Percentiles rank a stretch among this genome's conserved stretches.
phyloP scores from a whole-genome alignment of 2,113 vertebrate species.

The Machaerirhynchus nigripectus region DNA sequence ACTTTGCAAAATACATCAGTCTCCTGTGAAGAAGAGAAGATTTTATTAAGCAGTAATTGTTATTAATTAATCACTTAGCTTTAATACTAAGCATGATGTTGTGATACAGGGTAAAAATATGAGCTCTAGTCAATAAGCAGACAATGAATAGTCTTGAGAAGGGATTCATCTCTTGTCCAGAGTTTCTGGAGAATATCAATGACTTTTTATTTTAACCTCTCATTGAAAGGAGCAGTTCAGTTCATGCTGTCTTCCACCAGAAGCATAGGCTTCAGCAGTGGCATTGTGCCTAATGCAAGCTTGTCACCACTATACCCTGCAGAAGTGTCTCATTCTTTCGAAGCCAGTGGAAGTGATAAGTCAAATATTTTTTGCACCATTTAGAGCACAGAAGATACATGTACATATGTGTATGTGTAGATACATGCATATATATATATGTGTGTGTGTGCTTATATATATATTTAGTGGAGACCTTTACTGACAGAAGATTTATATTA shows the following conservation, averaged over 20 bases:
- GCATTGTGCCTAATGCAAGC: not conserved
- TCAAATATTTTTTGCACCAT: not conserved
- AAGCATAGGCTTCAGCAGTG: not conserved
- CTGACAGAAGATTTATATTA: not conserved
- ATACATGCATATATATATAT: accelerated
- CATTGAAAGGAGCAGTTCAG: not conserved
- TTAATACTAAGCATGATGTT: not conserved
- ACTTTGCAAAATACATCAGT: not conserved
- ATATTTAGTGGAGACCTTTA: not conserved
- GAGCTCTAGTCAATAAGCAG: not conserved
- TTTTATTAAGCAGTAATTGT: not conserved
- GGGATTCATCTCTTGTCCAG: not conserved
- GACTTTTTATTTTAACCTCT: not conserved
- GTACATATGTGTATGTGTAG: not conserved
- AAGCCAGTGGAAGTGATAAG: not conserved
- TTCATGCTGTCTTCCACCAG: not conserved
- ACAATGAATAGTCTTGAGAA: not conserved
- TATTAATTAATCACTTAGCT: not conserved
- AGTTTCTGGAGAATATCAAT: not conserved
- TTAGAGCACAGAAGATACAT: not conserved
- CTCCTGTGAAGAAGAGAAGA: not conserved
- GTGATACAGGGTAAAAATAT: not conserved
- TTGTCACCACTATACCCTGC: not conserved
- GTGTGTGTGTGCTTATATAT: not conserved
- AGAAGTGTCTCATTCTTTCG: not conserved